These are phyloP conservation scores for Ceratothoa steindachneri DNA, from an alignment of 2,888 invertebrate species.

Conservation along the genomic window DNA sequence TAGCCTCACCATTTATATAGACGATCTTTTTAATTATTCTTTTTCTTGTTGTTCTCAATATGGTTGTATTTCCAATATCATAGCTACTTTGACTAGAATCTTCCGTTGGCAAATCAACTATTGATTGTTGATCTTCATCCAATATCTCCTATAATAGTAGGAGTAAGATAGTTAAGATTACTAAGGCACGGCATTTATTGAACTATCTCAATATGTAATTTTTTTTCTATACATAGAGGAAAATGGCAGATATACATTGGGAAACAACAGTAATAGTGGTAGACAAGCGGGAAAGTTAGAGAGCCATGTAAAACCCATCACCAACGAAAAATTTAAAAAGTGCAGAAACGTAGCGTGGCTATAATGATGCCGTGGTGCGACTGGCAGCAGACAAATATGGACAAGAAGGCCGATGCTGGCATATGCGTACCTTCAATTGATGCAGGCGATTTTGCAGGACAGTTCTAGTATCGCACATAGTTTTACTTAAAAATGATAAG, in stretches of 20 bases:
- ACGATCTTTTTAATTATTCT: constrained; percentile 35
- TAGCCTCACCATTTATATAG: constrained; percentile 35
- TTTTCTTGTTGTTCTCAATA: constrained; percentile 1
- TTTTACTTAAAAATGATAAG: constrained; percentile 35
- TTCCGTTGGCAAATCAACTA: neutral
- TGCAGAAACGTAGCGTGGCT: neutral
- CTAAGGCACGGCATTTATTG: constrained; percentile 9
- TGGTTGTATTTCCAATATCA: neutral
- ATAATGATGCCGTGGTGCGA: neutral
- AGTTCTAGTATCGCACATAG: constrained; percentile 40
- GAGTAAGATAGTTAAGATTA: neutral
- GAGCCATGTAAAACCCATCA: neutral
- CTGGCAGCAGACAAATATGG: constrained; percentile 29
- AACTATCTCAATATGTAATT: constrained; percentile 13
- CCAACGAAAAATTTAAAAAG: neutral
- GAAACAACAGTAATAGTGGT: neutral
- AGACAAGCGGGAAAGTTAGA: neutral
- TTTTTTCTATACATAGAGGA: constrained; percentile 17
- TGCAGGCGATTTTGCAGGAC: constrained; percentile 45
- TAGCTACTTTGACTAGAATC: neutral
- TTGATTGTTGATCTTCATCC: constrained; percentile 26
- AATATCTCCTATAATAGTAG: constrained; percentile 45
- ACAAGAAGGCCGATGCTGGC: constrained; percentile 34
- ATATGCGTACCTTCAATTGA: constrained; percentile 45
- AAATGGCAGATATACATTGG: neutral